Conservation (phyloP, 2,113 vertebrate species). For the Polypterus senegalus region DNA sequence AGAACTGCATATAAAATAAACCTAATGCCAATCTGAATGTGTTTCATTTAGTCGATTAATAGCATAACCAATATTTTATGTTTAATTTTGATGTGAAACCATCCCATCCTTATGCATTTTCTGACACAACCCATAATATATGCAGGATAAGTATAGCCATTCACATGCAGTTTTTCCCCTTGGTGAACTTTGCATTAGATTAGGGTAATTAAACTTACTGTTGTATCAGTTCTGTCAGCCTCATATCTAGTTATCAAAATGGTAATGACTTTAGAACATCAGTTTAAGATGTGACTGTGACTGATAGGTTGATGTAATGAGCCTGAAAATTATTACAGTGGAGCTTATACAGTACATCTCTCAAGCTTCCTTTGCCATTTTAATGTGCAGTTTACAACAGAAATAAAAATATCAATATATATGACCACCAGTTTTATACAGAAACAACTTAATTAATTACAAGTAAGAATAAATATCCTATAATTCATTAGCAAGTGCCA, state of each 20-base stretch:
- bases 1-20: too few relatives aligned
- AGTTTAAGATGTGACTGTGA: slow-evolving; percentile 27
- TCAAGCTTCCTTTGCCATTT: too few relatives aligned
- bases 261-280: slow-evolving; percentile 24
- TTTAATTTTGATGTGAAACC: too few relatives aligned
- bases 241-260: slow-evolving; percentile 28
- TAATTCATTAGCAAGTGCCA: too few relatives aligned
- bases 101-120: not conserved
- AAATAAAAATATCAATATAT: too few relatives aligned
- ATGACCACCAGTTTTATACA: too few relatives aligned
- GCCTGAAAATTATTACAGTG: slow-evolving; percentile 37
- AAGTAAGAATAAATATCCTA: too few relatives aligned
- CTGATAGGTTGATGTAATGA: slow-evolving; percentile 35
- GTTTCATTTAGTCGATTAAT: too few relatives aligned
- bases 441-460: too few relatives aligned
- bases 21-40: too few relatives aligned
- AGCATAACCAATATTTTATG: too few relatives aligned
- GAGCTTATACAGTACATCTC: slow-evolving; percentile 17
- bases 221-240: slow-evolving; percentile 27
- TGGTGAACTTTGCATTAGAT: not conserved
- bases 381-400: too few relatives aligned
- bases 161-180: slow-evolving; percentile 1
- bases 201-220: slow-evolving; percentile 28
- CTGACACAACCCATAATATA: not conserved
- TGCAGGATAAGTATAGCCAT: slow-evolving; percentile 1